These are phyloP conservation scores for Charadrius vociferus DNA, from an alignment of 2,113 vertebrate genomes.

Conservation along the genomic window DNA sequence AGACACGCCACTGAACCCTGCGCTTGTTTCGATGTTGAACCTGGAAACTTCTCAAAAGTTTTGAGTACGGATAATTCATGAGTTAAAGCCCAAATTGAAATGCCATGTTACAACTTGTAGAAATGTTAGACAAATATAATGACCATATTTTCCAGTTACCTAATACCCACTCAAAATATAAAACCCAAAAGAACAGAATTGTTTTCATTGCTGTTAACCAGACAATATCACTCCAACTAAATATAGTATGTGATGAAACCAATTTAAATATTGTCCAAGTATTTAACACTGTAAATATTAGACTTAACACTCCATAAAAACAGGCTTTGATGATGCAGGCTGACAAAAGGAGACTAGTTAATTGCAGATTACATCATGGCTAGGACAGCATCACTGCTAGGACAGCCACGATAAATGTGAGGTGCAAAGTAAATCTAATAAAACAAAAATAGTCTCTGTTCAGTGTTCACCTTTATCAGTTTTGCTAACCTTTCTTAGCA, in stretches of 20 bases:
- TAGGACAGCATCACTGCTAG: constrained; percentile 53
- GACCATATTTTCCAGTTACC: constrained; percentile 70
- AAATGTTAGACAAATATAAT: constrained; percentile 71
- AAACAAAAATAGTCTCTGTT: constrained; percentile 35
- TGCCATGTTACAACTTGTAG: constrained; percentile 67
- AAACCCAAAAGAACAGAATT: constrained; percentile 58
- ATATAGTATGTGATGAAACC: constrained; percentile 70
- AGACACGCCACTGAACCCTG: constrained; percentile 42
- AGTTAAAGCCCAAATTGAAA: constrained; percentile 64
- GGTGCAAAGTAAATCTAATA: constrained; percentile 62
- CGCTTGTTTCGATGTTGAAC: constrained; percentile 61
- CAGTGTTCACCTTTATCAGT: constrained; percentile 48
- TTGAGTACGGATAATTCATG: constrained; percentile 60
- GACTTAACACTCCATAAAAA: constrained; percentile 68
- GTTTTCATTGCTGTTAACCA: constrained; percentile 70
- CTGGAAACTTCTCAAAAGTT: constrained; percentile 64
- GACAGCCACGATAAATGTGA: constrained; percentile 54
- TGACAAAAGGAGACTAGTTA: constrained; percentile 72
- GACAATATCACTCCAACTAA: constrained; percentile 68
- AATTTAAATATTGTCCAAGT: constrained; percentile 72
- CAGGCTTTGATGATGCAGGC: constrained; percentile 67
- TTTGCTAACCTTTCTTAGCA: constrained; percentile 24
- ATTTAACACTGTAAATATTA: constrained; percentile 72
- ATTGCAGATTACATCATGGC: constrained; percentile 73
- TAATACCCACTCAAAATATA: constrained; percentile 62